Evolutionary conservation across 2,797 vertebrate genomes (phyloP).

Genomic region (Denticeps clupeoides): DNA sequence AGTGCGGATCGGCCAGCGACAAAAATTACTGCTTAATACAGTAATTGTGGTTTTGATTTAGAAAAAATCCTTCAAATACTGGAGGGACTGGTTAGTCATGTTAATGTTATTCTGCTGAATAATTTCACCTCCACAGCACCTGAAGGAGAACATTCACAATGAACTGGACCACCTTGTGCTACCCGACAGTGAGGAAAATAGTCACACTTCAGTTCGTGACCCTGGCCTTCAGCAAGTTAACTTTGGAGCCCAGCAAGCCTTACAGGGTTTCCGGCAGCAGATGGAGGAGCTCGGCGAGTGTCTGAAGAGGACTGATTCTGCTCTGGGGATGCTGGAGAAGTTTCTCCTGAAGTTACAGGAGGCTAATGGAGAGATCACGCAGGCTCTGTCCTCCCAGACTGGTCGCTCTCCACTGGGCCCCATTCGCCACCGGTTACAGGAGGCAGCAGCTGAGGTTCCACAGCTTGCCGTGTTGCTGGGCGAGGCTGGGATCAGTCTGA

Average conservation of each 20-base stretch:
- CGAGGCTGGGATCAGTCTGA: constrained; percentile 47
- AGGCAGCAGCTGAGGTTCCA: constrained; percentile 46
- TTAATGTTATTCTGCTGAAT: no score
- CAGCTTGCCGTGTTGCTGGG: constrained; percentile 53
- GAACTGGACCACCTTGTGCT: constrained; percentile 49
- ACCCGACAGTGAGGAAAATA: constrained; percentile 27
- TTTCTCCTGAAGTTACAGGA: constrained; percentile 56
- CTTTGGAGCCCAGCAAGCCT: constrained; percentile 39
- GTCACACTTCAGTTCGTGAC: constrained; percentile 21
- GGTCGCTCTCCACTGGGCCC: constrained; percentile 17
- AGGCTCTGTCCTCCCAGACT: constrained; percentile 9
- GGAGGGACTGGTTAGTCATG: no score
- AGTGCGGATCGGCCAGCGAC: no score
- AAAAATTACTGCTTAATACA: no score
- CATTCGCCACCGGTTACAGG: constrained; percentile 40
- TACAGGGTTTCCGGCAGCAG: constrained; percentile 40
- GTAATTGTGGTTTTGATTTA: no score
- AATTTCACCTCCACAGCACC: constrained; percentile 28
- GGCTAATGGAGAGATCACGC: constrained; percentile 32
- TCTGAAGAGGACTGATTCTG: constrained; percentile 43
- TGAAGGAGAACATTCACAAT: constrained; percentile 33
- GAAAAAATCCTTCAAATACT: no score
- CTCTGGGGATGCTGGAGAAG: constrained; percentile 50
- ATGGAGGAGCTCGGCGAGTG: constrained; percentile 50
- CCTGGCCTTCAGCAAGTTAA: constrained; percentile 39